Conservation (phyloP, 1,140 invertebrate genomes). For the Cylas formicarius region DNA sequence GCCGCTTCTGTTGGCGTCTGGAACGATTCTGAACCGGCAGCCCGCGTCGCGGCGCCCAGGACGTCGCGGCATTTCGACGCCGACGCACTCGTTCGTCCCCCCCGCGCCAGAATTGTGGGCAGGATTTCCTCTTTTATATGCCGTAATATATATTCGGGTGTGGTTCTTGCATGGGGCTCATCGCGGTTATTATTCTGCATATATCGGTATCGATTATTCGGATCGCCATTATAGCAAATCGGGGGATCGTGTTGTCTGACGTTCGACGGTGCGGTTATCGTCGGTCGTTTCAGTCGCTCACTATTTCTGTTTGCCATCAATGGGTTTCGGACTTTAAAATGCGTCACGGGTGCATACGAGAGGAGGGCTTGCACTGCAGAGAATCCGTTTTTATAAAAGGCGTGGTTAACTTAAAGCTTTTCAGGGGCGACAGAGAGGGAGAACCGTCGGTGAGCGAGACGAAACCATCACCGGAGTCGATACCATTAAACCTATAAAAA, state of each 20-base stretch:
- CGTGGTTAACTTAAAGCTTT: constrained; percentile 24
- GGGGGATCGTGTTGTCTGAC: too few relatives aligned
- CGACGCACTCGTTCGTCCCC: constrained; percentile 37
- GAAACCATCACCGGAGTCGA: constrained; percentile 12
- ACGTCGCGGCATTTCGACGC: constrained; percentile 36
- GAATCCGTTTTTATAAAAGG: constrained; percentile 34
- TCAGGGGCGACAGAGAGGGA: constrained; percentile 18
- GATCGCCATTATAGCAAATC: too few relatives aligned
- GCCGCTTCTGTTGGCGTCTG: constrained; percentile 19
- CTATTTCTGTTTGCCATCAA: too few relatives aligned
- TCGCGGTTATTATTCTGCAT: too few relatives aligned
- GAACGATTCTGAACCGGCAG: constrained; percentile 21
- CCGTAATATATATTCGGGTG: constrained; percentile 35
- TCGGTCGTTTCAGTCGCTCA: too few relatives aligned
- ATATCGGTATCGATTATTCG: too few relatives aligned
- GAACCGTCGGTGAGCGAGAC: constrained; percentile 11
- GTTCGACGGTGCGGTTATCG: too few relatives aligned
- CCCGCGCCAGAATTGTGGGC: constrained; percentile 37
- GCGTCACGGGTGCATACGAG: constrained; percentile 34
- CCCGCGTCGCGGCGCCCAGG: constrained; percentile 21
- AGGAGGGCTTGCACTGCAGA: constrained; percentile 33
- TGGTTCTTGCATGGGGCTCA: too few relatives aligned
- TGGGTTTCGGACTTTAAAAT: too few relatives aligned
- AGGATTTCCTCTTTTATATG: constrained; percentile 40
- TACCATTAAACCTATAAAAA: constrained; percentile 32